Conservation (phyloP, 2,113 vertebrate genomes). For the Tachysurus vachellii region DNA sequence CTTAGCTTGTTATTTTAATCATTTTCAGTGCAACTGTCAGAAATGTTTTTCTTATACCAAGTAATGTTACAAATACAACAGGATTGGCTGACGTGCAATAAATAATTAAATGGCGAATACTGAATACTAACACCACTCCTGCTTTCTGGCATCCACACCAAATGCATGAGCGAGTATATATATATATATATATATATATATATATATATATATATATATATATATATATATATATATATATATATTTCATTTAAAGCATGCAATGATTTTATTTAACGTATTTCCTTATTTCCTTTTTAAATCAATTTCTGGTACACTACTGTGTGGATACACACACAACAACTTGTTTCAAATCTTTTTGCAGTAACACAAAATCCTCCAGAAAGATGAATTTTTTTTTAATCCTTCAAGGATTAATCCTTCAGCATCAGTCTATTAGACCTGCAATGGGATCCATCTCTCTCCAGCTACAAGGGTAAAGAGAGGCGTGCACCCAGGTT, state of each 20-base stretch:
- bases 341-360: background rate
- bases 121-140: background rate
- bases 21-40: background rate
- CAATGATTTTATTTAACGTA: background rate
- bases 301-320: background rate
- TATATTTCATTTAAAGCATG: background rate
- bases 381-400: slow-evolving; percentile 22
- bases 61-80: background rate
- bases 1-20: background rate
- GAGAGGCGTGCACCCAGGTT: slow-evolving; percentile 5
- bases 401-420: slow-evolving; percentile 47
- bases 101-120: background rate
- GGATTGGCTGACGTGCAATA: background rate
- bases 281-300: background rate
- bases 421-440: slow-evolving; percentile 21
- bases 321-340: background rate
- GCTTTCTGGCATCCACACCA: background rate
- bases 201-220: too few relatives aligned
- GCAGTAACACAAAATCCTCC: slow-evolving; percentile 1
- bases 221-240: too few relatives aligned
- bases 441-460: slow-evolving; percentile 35
- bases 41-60: background rate
- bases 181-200: too few relatives aligned
- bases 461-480: slow-evolving; percentile 11
- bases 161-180: background rate